Conservation (phyloP, 2,797 vertebrate species). For the Eulemur coronatus region DNA sequence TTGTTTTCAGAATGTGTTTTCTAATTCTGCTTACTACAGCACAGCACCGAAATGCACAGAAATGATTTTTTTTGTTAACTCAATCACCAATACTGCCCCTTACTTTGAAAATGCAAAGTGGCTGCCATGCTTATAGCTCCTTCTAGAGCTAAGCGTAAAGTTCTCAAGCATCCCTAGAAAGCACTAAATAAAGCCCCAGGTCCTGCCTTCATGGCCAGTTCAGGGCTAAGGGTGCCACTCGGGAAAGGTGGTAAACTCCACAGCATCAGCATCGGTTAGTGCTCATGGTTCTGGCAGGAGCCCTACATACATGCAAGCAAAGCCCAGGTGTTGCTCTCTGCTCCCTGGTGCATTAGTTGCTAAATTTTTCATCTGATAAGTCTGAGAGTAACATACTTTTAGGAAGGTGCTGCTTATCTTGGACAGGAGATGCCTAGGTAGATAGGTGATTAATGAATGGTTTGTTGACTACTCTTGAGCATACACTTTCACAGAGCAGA, state of each 20-base stretch:
- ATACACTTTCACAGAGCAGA: background rate
- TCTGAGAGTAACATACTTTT: background rate
- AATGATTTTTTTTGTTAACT: background rate
- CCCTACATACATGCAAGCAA: fast-evolving
- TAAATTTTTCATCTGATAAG: background rate
- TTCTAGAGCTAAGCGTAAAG: background rate
- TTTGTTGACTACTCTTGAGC: background rate
- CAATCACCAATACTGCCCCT: background rate
- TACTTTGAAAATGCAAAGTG: background rate
- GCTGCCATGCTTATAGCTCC: background rate
- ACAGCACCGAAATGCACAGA: background rate
- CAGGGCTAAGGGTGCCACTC: background rate
- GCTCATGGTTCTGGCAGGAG: background rate
- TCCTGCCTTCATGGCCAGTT: background rate
- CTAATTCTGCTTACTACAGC: background rate
- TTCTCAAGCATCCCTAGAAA: background rate
- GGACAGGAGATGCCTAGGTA: background rate
- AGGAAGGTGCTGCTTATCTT: background rate
- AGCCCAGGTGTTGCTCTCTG: background rate
- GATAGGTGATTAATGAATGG: fast-evolving
- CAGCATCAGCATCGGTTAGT: background rate
- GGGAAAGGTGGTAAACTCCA: background rate
- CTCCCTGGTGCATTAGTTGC: background rate
- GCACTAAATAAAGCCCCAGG: background rate
- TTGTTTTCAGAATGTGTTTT: background rate